A percentile compares a stretch with the other conserved stretches of the same genome.
phyloP scores from a whole-genome alignment of 2,888 invertebrate species.

The Augiades crinisus region DNA sequence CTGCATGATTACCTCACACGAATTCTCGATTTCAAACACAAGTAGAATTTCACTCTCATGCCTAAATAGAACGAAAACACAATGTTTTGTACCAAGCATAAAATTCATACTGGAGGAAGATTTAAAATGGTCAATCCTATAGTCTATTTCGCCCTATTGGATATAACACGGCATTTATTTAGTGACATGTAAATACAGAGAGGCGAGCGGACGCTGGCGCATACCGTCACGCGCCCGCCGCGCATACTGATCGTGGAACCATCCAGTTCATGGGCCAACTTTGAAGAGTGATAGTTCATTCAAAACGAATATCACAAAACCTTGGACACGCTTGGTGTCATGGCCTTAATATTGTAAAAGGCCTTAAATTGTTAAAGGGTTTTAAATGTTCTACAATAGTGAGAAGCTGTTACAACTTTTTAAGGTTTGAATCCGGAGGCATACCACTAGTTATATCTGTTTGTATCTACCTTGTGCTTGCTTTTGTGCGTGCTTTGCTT shows the following conservation, averaged over 20 bases:
- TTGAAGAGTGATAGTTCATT: constrained; percentile 35
- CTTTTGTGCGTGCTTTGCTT: too few species aligned
- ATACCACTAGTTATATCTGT: too few species aligned
- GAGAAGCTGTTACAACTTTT: too few species aligned
- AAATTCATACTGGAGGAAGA: background rate
- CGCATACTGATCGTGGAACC: constrained; percentile 63
- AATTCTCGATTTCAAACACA: too few species aligned
- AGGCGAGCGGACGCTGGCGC: constrained; percentile 67
- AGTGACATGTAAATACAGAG: constrained; percentile 34
- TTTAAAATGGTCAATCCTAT: background rate
- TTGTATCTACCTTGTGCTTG: too few species aligned
- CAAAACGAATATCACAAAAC: constrained; percentile 5
- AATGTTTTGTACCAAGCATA: too few species aligned
- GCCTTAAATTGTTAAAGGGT: too few species aligned
- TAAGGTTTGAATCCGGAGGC: too few species aligned
- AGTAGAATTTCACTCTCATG: too few species aligned
- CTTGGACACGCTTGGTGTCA: background rate
- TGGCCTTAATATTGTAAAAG: constrained; percentile 5
- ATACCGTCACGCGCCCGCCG: constrained; percentile 67
- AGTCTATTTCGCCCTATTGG: constrained; percentile 12
- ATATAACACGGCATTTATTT: constrained; percentile 28
- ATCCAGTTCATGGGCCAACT: constrained; percentile 26
- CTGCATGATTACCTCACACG: too few species aligned
- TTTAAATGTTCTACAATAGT: too few species aligned
- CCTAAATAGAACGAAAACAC: too few species aligned